Evolutionary conservation across 2,888 invertebrate genomes (phyloP).

Genomic region (Perithous albicinctus): DNA sequence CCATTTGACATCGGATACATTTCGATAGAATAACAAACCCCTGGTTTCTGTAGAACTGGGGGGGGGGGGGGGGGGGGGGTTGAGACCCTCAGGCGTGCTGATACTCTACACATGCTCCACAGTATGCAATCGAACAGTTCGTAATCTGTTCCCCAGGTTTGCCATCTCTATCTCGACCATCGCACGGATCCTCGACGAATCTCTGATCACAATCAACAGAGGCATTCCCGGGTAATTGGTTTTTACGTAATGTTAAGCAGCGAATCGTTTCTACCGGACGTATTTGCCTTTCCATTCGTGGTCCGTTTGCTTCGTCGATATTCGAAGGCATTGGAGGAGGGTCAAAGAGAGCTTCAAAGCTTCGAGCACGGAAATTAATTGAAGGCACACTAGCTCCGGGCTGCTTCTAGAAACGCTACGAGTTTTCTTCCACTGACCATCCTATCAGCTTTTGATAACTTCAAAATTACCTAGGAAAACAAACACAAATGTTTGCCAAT

Average conservation of each 20-base stretch:
- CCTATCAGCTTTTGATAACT: slow-evolving; percentile 21
- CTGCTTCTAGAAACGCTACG: slow-evolving; percentile 45
- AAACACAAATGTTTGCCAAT: background rate
- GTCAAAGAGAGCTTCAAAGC: slow-evolving; percentile 63
- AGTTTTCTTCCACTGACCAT: slow-evolving; percentile 43
- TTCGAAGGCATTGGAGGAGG: slow-evolving; percentile 36
- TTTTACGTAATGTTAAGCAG: slow-evolving; percentile 83
- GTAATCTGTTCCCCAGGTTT: slow-evolving; percentile 22
- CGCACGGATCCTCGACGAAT: slow-evolving; percentile 50
- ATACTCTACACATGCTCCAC: slow-evolving; percentile 23
- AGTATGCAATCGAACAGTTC: slow-evolving; percentile 57
- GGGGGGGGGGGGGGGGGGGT: no score
- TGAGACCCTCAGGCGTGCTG: slow-evolving; percentile 45
- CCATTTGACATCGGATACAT: slow-evolving; percentile 81
- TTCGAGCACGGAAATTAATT: slow-evolving; percentile 63
- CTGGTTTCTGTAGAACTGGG: slow-evolving; percentile 57
- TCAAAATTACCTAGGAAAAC: slow-evolving; percentile 4
- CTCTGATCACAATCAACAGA: slow-evolving; percentile 80
- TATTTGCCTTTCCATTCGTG: slow-evolving; percentile 66
- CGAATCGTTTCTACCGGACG: slow-evolving; percentile 71
- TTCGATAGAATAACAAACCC: slow-evolving; percentile 79
- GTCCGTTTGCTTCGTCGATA: slow-evolving; percentile 54
- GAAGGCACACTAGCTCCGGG: slow-evolving; percentile 63
- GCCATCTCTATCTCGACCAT: slow-evolving; percentile 37
- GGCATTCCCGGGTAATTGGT: slow-evolving; percentile 83